Percentiles rank a stretch among this genome's conserved stretches.
phyloP scores from a whole-genome alignment of 1,140 invertebrate species.

The Eurosta solidaginis region DNA sequence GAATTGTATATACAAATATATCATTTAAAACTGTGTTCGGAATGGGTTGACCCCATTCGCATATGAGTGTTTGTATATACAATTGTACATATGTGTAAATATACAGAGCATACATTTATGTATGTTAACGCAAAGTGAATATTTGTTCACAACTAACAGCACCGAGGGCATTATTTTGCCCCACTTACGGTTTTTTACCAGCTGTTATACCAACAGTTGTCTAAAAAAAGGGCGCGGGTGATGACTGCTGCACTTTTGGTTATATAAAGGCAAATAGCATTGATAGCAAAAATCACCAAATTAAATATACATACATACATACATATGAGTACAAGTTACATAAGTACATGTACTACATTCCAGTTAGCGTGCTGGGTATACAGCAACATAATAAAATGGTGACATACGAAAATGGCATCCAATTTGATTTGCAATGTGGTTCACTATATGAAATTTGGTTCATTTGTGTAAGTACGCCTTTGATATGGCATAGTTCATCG shows the following conservation, averaged over 20 bases:
- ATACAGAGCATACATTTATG: background rate
- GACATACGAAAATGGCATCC: background rate
- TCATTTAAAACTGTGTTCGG: too few relatives aligned
- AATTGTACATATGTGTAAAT: background rate
- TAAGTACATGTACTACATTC: background rate
- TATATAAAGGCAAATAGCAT: background rate
- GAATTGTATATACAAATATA: too few relatives aligned
- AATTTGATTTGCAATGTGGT: conserved; percentile 9
- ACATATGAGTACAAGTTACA: background rate
- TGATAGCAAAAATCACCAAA: conserved; percentile 9
- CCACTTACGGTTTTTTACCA: background rate
- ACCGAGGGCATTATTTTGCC: background rate
- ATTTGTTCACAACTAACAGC: background rate
- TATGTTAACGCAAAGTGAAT: too few relatives aligned
- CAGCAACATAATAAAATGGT: background rate
- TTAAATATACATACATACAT: background rate
- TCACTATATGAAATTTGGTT: background rate
- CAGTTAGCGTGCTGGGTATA: background rate
- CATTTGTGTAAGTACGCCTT: background rate
- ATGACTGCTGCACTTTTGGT: background rate
- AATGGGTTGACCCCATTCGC: too few relatives aligned
- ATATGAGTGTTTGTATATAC: background rate
- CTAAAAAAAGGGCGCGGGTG: background rate
- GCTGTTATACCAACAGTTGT: background rate
- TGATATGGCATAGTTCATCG: background rate